Evolutionary conservation across 2,113 vertebrate genomes (phyloP).

Genomic region (Gila orcuttii): DNA sequence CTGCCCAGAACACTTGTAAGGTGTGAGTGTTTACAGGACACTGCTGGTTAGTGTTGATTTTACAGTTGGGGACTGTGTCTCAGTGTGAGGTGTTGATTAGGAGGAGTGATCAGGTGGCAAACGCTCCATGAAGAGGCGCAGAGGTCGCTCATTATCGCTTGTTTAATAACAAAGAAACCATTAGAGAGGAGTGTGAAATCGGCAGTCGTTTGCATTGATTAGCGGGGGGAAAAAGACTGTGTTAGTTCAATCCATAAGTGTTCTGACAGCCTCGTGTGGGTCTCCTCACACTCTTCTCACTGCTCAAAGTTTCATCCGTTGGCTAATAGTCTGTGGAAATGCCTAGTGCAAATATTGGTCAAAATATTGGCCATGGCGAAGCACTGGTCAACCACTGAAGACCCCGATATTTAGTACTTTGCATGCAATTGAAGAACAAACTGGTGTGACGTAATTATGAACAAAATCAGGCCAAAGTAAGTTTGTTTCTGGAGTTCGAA

Average conservation of each 20-base stretch:
- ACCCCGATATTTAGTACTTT: too few relatives aligned
- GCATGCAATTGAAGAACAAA: too few relatives aligned
- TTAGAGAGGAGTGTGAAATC: slow-evolving; percentile 74
- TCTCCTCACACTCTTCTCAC: background rate
- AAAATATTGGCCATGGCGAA: too few relatives aligned
- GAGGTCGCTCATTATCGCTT: slow-evolving; percentile 71
- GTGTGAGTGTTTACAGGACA: slow-evolving; percentile 51
- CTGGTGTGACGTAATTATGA: too few relatives aligned
- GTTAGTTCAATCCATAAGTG: background rate
- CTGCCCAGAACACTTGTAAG: slow-evolving; percentile 33
- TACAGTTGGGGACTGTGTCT: slow-evolving; percentile 60
- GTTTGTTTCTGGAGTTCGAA: too few relatives aligned
- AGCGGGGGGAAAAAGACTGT: slow-evolving; percentile 57
- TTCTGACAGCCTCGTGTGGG: background rate
- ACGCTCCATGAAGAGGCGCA: slow-evolving; percentile 68
- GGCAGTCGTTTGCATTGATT: slow-evolving; percentile 72
- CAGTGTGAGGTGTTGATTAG: slow-evolving; percentile 53
- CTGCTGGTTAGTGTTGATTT: slow-evolving; percentile 53
- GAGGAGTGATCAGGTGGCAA: slow-evolving; percentile 62
- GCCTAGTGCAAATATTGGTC: background rate
- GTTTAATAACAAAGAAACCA: slow-evolving; percentile 76
- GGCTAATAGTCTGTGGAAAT: background rate
- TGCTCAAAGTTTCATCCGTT: background rate
- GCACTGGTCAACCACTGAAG: too few relatives aligned
- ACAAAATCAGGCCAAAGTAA: too few relatives aligned